Conservation (phyloP, 92 coral and sea anemone species). For the Hydrozoanthus gracilis region DNA sequence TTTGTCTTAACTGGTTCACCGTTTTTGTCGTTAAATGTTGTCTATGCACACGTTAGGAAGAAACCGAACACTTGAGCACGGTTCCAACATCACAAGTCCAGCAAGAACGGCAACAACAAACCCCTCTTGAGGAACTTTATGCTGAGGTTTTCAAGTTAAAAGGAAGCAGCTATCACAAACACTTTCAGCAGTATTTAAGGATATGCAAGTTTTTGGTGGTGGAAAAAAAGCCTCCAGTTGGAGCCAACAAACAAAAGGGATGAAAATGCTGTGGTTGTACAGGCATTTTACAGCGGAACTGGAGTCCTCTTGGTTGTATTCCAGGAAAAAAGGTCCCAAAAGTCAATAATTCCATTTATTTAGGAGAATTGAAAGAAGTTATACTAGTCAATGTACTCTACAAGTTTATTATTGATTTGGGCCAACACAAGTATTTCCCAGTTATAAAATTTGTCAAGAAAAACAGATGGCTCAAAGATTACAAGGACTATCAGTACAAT, state of each 20-base stretch:
- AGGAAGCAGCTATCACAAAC: slow-evolving; percentile 7
- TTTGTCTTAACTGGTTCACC: not conserved
- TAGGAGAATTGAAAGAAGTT: not conserved
- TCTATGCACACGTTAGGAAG: not conserved
- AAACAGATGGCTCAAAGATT: not conserved
- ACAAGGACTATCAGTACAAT: slow-evolving; percentile 2
- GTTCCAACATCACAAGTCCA: too few species aligned
- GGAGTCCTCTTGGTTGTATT: slow-evolving; percentile 3
- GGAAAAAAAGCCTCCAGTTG: not conserved
- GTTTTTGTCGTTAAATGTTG: not conserved
- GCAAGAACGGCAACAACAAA: not conserved
- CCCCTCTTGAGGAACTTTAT: not conserved
- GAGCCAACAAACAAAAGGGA: slow-evolving; percentile 15
- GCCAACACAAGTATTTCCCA: slow-evolving; percentile 23
- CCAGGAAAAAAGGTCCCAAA: slow-evolving; percentile 18
- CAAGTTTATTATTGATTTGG: not conserved
- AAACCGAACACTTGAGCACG: not conserved
- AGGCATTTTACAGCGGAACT: slow-evolving; percentile 1
- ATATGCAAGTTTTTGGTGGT: not conserved
- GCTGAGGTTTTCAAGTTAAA: slow-evolving; percentile 5
- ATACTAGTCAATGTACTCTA: not conserved
- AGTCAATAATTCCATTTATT: not conserved
- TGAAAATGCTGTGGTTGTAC: slow-evolving; percentile 8
- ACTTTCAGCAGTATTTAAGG: slow-evolving; percentile 4
- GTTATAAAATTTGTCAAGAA: not conserved